Conservation (phyloP, 2,888 invertebrate species). For the Catocala nupta region DNA sequence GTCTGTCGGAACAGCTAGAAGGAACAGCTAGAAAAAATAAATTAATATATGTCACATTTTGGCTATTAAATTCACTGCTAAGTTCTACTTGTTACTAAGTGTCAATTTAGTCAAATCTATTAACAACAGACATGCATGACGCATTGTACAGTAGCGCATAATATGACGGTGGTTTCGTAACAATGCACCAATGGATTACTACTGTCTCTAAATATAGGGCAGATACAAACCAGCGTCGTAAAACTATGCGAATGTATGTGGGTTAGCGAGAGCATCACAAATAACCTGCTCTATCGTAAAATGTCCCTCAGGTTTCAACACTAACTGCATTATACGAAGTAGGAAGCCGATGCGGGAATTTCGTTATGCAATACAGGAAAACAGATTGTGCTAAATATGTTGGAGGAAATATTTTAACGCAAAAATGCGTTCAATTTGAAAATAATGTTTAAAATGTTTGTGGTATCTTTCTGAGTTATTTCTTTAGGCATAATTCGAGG, state of each 20-base stretch:
- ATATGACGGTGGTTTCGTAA: slow-evolving; percentile 66
- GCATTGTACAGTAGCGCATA: slow-evolving; percentile 17
- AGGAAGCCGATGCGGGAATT: slow-evolving; percentile 40
- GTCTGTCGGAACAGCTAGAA: too few species aligned
- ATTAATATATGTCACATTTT: too few species aligned
- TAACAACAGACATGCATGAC: background rate
- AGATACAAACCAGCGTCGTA: slow-evolving; percentile 63
- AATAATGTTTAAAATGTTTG: background rate
- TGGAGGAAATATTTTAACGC: background rate
- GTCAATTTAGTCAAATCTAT: too few species aligned
- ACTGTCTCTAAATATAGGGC: slow-evolving; percentile 78
- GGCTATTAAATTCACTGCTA: too few species aligned
- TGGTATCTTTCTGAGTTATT: too few species aligned
- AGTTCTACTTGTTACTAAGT: too few species aligned
- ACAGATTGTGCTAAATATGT: slow-evolving; percentile 16
- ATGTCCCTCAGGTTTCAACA: slow-evolving; percentile 68
- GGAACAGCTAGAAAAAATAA: too few species aligned
- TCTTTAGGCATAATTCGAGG: too few species aligned
- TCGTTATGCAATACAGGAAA: slow-evolving; percentile 34
- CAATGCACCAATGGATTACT: slow-evolving; percentile 61
- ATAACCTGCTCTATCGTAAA: slow-evolving; percentile 69
- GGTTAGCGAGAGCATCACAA: slow-evolving; percentile 73
- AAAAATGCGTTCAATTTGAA: background rate
- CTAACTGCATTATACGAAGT: slow-evolving; percentile 54
- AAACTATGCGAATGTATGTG: slow-evolving; percentile 77